Conservation (phyloP, 2,888 invertebrate species). For the Himalopsyche anomala region DNA sequence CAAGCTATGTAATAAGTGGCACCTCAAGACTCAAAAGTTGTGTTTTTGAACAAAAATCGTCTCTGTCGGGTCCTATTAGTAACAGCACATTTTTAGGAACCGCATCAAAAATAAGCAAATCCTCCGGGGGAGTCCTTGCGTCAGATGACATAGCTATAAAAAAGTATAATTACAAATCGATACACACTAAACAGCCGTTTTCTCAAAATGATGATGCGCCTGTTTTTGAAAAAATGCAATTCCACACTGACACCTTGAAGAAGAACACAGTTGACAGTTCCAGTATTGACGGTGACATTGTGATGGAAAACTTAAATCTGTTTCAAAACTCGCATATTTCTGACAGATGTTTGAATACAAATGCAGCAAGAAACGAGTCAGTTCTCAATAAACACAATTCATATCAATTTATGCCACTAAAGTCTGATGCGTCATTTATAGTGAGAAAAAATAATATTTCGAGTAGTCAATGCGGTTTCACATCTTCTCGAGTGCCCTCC, state of each 20-base stretch:
- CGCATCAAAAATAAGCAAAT: not conserved
- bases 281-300: not conserved
- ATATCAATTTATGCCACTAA: not conserved
- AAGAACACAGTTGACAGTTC: not conserved
- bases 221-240: not conserved
- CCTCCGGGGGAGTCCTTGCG: not conserved
- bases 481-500: not conserved
- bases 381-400: not conserved
- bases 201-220: not conserved
- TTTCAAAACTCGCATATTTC: not conserved
- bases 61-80: not conserved
- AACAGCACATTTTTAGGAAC: conserved; percentile 24
- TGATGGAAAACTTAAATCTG: not conserved
- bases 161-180: not conserved
- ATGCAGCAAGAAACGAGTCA: too few relatives aligned
- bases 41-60: not conserved
- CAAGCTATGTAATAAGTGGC: not conserved
- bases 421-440: conserved; percentile 1
- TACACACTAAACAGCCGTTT: not conserved
- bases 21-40: not conserved
- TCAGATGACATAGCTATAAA: not conserved
- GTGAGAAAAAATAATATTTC: not conserved
- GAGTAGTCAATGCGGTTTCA: not conserved
- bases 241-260: not conserved
- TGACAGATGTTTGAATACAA: not conserved